phyloP scores from a whole-genome alignment of 2,113 vertebrate species.

The Hippocampus zosterae region DNA sequence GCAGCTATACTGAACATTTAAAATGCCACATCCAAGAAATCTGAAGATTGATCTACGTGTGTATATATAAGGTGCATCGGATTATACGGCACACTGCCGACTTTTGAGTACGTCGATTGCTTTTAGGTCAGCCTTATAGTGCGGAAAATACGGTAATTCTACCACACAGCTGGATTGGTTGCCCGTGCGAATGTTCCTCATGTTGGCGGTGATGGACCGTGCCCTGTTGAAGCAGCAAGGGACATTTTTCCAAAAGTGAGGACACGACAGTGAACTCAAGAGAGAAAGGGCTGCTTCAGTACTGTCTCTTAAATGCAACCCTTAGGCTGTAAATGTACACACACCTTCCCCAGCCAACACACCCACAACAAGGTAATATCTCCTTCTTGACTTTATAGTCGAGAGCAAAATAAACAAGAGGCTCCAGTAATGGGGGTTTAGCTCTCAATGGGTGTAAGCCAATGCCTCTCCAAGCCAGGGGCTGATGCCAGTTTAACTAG shows the following conservation, averaged over 20 bases:
- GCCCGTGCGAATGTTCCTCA: background rate
- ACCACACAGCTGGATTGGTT: background rate
- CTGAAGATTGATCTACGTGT: no score
- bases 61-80: no score
- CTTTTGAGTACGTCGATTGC: no score
- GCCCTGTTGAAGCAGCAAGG: background rate
- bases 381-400: conserved; percentile 62
- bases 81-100: no score
- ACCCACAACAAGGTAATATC: conserved; percentile 59
- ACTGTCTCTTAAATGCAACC: conserved; percentile 61
- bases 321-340: conserved; percentile 54
- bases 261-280: conserved; percentile 14
- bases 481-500: conserved; percentile 73
- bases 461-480: conserved; percentile 70
- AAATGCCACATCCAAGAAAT: no score
- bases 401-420: conserved; percentile 66
- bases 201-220: background rate
- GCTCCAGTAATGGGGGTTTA: conserved; percentile 69
- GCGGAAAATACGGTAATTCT: background rate
- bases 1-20: no score
- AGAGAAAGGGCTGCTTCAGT: conserved; percentile 67
- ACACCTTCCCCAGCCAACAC: conserved; percentile 32
- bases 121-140: no score
- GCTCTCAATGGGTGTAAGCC: conserved; percentile 70
- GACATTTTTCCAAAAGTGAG: background rate